These are phyloP conservation scores for Neolamprologus longior DNA, from an alignment of 2,113 vertebrate genomes.

Conservation along the genomic window DNA sequence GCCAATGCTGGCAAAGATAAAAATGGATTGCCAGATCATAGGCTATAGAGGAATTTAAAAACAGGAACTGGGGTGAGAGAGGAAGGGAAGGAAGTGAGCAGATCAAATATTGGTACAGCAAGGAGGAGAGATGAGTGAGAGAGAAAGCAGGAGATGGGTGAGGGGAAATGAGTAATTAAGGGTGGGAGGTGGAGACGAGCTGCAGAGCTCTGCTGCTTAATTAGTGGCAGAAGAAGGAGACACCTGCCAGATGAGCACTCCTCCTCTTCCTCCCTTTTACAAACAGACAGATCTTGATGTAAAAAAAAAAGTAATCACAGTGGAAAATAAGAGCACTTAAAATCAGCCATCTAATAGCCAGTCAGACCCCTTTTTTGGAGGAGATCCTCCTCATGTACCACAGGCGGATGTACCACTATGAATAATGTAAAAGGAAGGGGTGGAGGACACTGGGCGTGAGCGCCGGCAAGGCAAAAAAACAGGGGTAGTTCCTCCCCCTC, in stretches of 20 bases:
- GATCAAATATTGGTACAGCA: not conserved
- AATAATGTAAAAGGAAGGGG: conserved; percentile 66
- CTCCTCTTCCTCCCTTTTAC: not conserved
- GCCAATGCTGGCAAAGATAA: not conserved
- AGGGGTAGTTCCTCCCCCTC: conserved; percentile 6
- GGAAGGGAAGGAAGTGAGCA: not conserved
- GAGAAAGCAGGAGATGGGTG: not conserved
- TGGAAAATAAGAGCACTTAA: not conserved
- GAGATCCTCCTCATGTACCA: not conserved
- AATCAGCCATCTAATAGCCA: conserved; percentile 3
- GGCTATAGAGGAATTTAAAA: not conserved
- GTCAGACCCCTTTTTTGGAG: not conserved
- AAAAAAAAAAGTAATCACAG: not conserved
- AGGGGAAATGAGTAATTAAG: conserved; percentile 9
- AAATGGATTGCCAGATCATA: not conserved
- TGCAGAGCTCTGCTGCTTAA: conserved; percentile 35
- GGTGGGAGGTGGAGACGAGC: conserved; percentile 13
- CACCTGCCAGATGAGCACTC: conserved; percentile 29
- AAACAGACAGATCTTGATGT: not conserved
- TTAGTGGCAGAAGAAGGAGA: conserved; percentile 27
- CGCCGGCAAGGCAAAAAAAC: not conserved
- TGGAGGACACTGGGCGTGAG: conserved; percentile 49
- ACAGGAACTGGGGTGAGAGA: not conserved
- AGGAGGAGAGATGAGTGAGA: not conserved
- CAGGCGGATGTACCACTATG: conserved; percentile 43